phyloP scores from a whole-genome alignment of 2,797 vertebrate genomes.

The Enteromius paludinosus region DNA sequence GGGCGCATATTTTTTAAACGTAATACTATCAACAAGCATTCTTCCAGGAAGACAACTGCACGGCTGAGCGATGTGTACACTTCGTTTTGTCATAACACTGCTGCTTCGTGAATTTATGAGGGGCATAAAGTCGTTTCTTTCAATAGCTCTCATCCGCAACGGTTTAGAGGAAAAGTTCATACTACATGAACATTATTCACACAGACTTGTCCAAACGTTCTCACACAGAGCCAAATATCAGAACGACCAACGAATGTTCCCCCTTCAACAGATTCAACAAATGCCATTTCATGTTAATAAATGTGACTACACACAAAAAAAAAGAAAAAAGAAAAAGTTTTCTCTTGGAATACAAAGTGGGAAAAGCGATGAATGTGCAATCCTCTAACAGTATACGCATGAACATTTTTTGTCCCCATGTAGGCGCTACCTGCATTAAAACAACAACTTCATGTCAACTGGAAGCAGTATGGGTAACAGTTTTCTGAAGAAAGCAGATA shows the following conservation, averaged over 20 bases:
- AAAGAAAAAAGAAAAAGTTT: no score
- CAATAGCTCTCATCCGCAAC: conserved; percentile 1
- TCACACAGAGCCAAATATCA: conserved; percentile 6
- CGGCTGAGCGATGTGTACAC: conserved; percentile 2
- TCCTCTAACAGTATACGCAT: background rate
- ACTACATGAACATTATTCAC: conserved; percentile 20
- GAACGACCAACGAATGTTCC: background rate
- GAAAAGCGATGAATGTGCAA: background rate
- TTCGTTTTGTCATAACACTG: conserved; percentile 40
- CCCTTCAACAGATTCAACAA: conserved; percentile 25
- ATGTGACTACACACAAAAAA: background rate
- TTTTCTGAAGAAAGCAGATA: conserved; percentile 8
- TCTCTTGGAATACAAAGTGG: background rate
- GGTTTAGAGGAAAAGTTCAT: conserved; percentile 20
- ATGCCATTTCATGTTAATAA: background rate
- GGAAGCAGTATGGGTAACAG: background rate
- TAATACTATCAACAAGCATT: conserved; percentile 19
- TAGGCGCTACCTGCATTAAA: background rate
- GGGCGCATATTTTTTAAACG: background rate
- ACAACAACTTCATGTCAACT: background rate
- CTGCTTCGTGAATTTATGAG: conserved; percentile 25
- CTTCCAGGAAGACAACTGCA: conserved; percentile 25
- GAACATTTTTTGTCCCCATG: background rate
- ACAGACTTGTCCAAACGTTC: conserved; percentile 30
- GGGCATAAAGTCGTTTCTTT: conserved; percentile 13